Evolutionary conservation across 2,797 vertebrate genomes (phyloP), one percentile per base, ranked within the genome.

Genomic region (Malurus leucopterus): DNA sequence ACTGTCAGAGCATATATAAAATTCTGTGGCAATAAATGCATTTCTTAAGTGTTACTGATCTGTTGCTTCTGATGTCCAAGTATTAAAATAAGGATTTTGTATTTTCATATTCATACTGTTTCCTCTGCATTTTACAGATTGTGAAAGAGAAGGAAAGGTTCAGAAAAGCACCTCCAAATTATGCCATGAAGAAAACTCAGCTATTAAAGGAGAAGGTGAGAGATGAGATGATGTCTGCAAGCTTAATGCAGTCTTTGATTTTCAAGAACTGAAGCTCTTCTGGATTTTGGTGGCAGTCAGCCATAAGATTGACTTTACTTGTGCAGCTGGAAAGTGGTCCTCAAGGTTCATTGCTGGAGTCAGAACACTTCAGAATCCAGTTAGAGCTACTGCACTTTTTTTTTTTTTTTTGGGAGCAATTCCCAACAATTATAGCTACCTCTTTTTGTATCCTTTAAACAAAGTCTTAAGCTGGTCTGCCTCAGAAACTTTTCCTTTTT

Each of bases 101-200:
- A 36, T 64, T 62, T 77, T 11, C 21, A 6, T 70, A 21, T 69
- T 58, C 16, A 64, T 84, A 27, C 55, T 76, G 38, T 62, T 92
- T 59, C 13, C 34, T 77, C 58, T 95, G 58, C 53, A 40, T 69
- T 43, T 83, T 96, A 55, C 94, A 99, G 99, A 99, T 99, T 70
- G 99, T 99, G 47, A 99, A 99, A 96, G 99, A 99, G 90, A 99
- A 99, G 92, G 99, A 99, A 96, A 91, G 99, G 65, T 99, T 99
- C 97, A 97, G 99, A 75, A 99, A 99, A 98, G 99, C 98, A 22
- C 99, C 99, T 70, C 97, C 99, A 44, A 99, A 99, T 95, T 99
- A 99, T n/a, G 99, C 99, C 89, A 99, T 99, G 99, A 99, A 99
- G 98, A 99, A 99, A 97, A 99, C 99, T 4, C 98, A 99, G 86